These are phyloP conservation scores for Drosophila guanche DNA, from an alignment of 1,140 invertebrate species.

Conservation along the genomic window DNA sequence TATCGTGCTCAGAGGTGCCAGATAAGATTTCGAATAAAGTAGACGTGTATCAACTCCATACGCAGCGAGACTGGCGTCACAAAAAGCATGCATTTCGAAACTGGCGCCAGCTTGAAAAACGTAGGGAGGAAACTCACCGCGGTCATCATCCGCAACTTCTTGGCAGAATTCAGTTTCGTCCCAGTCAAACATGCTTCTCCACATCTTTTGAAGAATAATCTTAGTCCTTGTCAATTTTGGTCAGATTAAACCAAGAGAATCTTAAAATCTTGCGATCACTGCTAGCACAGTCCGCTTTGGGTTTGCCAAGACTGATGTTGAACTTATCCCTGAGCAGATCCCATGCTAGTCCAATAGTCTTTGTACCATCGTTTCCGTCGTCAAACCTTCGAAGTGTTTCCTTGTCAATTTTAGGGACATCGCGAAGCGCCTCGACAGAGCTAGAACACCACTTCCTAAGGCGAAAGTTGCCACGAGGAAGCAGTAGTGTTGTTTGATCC, in stretches of 20 bases:
- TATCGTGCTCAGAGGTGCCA: too few relatives aligned
- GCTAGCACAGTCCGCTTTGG: not conserved
- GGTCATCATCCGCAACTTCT: too few relatives aligned
- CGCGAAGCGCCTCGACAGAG: too few relatives aligned
- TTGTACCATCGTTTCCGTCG: conserved; percentile 20
- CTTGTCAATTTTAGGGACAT: conserved; percentile 31
- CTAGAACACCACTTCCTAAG: too few relatives aligned
- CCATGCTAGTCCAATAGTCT: conserved; percentile 13
- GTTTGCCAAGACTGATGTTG: not conserved
- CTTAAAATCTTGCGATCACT: not conserved
- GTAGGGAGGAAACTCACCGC: too few relatives aligned
- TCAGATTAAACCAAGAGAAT: not conserved
- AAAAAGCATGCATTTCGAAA: too few relatives aligned
- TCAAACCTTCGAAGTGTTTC: conserved; percentile 9
- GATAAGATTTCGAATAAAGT: too few relatives aligned
- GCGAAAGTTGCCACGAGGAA: too few relatives aligned
- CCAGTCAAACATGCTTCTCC: not conserved
- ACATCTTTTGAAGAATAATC: not conserved
- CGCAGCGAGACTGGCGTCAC: too few relatives aligned
- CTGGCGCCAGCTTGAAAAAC: too few relatives aligned
- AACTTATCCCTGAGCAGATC: not conserved
- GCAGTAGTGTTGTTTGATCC: too few relatives aligned
- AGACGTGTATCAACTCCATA: too few relatives aligned
- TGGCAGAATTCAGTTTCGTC: not conserved
- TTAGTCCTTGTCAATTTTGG: not conserved